These are phyloP conservation scores for Amaurobius ferox DNA, from an alignment of 2,888 invertebrate species.

Conservation along the genomic window DNA sequence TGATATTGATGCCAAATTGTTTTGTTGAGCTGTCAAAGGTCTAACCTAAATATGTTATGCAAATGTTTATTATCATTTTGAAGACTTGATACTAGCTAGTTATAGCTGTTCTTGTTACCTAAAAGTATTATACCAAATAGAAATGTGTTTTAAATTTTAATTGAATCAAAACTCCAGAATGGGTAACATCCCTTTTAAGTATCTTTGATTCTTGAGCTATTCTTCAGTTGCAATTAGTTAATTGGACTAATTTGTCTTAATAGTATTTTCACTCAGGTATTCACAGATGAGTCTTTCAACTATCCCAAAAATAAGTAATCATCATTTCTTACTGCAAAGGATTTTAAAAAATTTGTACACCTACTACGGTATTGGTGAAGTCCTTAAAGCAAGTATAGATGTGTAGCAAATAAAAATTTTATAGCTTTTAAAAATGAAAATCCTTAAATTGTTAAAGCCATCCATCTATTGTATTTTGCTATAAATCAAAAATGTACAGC, in stretches of 20 bases:
- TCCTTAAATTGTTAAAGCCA: conserved; percentile 40
- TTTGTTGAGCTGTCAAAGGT: conserved; percentile 1
- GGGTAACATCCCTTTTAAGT: too few species aligned
- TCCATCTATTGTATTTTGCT: conserved; percentile 67
- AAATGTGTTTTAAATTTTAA: too few species aligned
- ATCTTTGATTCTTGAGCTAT: too few species aligned
- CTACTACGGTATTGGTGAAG: too few species aligned
- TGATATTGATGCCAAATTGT: conserved; percentile 68
- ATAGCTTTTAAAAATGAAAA: conserved; percentile 1
- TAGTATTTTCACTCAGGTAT: too few species aligned
- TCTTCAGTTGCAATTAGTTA: too few species aligned
- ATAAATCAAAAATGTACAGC: conserved; percentile 63
- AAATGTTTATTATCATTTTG: not conserved
- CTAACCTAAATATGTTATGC: not conserved
- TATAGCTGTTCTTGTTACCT: not conserved
- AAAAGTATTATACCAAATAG: conserved; percentile 4
- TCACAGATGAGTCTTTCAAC: too few species aligned
- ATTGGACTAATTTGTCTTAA: too few species aligned
- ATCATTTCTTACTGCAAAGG: too few species aligned
- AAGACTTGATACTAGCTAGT: not conserved
- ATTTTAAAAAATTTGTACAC: too few species aligned
- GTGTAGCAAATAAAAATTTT: conserved; percentile 21
- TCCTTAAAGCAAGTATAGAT: conserved; percentile 17
- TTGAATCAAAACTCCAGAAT: too few species aligned
- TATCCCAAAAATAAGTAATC: too few species aligned